Conservation (phyloP, 2,797 vertebrate species). For the Myotis findleyi region DNA sequence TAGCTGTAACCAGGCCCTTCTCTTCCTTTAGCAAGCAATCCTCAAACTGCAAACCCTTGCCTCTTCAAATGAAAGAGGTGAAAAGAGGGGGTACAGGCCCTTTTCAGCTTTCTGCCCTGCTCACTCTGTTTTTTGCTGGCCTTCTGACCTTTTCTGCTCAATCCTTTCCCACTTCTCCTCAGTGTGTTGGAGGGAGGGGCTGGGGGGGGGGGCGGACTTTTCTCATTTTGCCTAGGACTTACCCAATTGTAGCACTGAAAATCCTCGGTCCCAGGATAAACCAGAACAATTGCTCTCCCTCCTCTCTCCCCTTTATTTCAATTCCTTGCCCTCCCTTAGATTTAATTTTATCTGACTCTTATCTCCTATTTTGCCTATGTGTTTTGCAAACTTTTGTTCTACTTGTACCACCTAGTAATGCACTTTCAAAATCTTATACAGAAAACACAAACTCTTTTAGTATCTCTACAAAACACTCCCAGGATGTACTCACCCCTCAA, state of each 20-base stretch:
- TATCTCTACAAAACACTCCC: background rate
- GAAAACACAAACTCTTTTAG: background rate
- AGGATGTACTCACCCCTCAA: background rate
- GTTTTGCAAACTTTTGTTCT: background rate
- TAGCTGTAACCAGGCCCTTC: background rate
- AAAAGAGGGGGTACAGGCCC: background rate
- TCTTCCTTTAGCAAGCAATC: background rate
- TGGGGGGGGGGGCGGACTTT: rapidly evolving
- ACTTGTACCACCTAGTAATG: background rate
- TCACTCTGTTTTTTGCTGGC: background rate
- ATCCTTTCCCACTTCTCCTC: background rate
- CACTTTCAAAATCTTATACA: background rate
- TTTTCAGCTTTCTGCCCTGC: background rate
- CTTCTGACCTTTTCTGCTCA: background rate
- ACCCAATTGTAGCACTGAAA: background rate
- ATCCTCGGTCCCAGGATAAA: background rate
- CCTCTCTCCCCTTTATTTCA: background rate
- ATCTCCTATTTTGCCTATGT: background rate
- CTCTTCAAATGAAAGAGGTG: background rate
- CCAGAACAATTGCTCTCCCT: background rate
- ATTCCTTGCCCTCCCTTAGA: background rate
- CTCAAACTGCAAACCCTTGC: background rate
- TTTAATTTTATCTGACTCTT: background rate
- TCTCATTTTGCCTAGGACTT: background rate
- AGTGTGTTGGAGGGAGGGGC: background rate